Percentiles rank a stretch among this genome's conserved stretches.
These are phyloP conservation scores for Eurystomus gularis DNA, from an alignment of 2,113 vertebrate genomes.

Conservation along the genomic window DNA sequence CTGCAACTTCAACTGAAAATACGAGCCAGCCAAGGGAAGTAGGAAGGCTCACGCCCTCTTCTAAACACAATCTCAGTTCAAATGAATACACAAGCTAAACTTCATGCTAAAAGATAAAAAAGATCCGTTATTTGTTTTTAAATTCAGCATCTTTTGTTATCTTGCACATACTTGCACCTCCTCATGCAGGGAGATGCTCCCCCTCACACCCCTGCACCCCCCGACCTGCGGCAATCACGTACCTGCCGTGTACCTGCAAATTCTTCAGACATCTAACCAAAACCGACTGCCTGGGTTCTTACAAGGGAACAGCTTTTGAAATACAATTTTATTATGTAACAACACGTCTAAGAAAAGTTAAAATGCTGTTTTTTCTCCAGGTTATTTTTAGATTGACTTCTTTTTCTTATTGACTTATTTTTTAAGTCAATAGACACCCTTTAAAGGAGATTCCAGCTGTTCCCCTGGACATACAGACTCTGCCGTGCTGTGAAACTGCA, in stretches of 20 bases:
- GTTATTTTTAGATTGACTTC: neutral
- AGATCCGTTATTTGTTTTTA: neutral
- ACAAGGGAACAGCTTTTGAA: neutral
- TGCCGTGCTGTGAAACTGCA: neutral
- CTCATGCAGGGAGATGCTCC: accelerated
- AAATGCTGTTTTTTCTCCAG: neutral
- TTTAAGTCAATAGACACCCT: neutral
- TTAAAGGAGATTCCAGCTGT: neutral
- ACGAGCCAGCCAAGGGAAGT: accelerated
- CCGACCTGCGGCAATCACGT: accelerated
- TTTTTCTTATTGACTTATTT: too few species aligned
- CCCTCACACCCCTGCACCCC: neutral
- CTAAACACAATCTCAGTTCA: neutral
- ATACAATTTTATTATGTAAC: neutral
- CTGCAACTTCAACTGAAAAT: neutral
- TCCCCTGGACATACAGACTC: neutral
- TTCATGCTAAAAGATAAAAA: neutral
- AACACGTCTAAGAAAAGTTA: accelerated
- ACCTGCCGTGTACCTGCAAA: neutral
- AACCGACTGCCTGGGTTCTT: neutral
- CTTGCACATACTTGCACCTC: neutral
- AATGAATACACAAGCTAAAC: neutral
- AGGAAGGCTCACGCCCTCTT: neutral
- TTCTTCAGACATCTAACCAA: neutral
- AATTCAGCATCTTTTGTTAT: neutral